A percentile compares a stretch with the other conserved stretches of the same genome.
These are phyloP conservation scores for Aptenodytes forsteri DNA, from an alignment of 2,113 vertebrate species.

Conservation along the genomic window DNA sequence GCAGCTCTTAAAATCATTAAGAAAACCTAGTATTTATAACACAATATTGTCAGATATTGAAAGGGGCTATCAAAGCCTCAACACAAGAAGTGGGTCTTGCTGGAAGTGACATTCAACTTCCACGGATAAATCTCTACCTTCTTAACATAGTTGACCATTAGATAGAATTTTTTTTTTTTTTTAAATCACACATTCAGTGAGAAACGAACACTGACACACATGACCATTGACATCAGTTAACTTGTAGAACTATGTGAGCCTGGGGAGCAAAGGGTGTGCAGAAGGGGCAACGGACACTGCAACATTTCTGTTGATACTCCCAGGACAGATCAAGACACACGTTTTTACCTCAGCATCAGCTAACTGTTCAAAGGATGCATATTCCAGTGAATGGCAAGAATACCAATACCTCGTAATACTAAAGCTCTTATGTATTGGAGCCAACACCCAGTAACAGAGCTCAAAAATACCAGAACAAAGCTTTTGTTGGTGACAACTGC, in stretches of 20 bases:
- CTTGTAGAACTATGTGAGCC: fast-evolving
- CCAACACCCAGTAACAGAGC: not conserved
- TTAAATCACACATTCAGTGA: not conserved
- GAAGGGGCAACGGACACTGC: not conserved
- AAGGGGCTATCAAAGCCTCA: not conserved
- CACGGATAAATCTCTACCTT: not conserved
- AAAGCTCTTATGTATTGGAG: not conserved
- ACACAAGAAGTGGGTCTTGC: not conserved
- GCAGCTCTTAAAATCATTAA: not conserved
- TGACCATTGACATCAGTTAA: not conserved
- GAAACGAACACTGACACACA: not conserved
- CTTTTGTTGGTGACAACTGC: not conserved
- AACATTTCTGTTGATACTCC: not conserved
- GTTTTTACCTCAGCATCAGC: not conserved
- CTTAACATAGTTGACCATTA: not conserved
- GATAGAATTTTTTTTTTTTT: not conserved
- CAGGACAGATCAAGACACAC: not conserved
- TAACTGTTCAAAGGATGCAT: not conserved
- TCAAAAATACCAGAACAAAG: not conserved
- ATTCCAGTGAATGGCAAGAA: not conserved
- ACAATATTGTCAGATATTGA: not conserved
- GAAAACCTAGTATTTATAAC: not conserved
- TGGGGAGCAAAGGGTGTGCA: not conserved
- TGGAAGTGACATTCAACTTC: not conserved
- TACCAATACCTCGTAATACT: not conserved